Conservation (phyloP, 1,140 invertebrate genomes). For the Cotesia chilonis region DNA sequence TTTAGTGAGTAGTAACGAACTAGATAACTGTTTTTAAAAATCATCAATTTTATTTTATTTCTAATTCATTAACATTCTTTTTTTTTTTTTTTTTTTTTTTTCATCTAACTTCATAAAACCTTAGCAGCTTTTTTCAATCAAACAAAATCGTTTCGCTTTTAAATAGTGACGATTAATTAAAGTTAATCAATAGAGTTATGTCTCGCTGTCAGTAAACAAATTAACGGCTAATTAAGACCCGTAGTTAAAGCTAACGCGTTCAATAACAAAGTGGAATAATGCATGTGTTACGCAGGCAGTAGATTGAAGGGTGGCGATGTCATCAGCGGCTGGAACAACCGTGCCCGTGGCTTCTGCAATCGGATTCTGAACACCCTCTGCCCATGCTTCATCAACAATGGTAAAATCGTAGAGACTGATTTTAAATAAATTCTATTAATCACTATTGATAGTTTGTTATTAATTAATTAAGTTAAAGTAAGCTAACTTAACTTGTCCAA, state of each 20-base stretch:
- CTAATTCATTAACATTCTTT: conserved; percentile 43
- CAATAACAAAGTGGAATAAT: conserved; percentile 37
- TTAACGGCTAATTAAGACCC: no score
- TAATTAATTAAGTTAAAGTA: neutral
- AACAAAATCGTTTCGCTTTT: no score
- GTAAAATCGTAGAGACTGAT: conserved; percentile 60
- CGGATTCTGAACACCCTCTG: conserved; percentile 62
- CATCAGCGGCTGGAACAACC: conserved; percentile 62
- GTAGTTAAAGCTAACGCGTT: conserved; percentile 1
- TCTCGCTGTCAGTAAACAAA: no score
- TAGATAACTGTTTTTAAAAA: neutral
- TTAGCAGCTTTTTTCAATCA: no score
- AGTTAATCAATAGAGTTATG: no score
- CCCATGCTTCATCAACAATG: conserved; percentile 64
- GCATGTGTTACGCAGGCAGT: conserved; percentile 43
- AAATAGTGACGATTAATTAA: no score
- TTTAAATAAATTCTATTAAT: neutral
- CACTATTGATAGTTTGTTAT: neutral
- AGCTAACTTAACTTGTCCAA: no score
- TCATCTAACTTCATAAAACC: no score
- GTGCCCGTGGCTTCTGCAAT: conserved; percentile 64
- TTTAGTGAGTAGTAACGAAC: conserved; percentile 33
- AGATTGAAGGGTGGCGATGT: conserved; percentile 59
- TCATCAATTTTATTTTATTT: conserved; percentile 3
- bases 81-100: conserved; percentile 4